These are phyloP conservation scores for Selenia dentaria DNA, from an alignment of 2,888 invertebrate species.

Conservation along the genomic window DNA sequence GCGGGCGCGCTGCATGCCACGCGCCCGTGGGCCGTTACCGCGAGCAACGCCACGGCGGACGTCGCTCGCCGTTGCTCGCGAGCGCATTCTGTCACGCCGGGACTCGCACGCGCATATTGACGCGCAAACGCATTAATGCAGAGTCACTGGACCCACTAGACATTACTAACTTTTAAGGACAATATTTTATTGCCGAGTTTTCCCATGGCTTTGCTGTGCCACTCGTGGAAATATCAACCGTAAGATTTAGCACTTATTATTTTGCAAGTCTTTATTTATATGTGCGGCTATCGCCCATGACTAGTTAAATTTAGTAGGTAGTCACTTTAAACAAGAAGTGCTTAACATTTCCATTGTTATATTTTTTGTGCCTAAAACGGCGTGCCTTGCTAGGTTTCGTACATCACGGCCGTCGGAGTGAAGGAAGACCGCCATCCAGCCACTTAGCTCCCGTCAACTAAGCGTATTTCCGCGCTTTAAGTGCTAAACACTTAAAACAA, in stretches of 20 bases:
- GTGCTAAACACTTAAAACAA: constrained; percentile 67
- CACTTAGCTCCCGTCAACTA: constrained; percentile 76
- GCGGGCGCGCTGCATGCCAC: constrained; percentile 33
- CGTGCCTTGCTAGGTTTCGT: constrained; percentile 40
- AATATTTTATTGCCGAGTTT: constrained; percentile 56
- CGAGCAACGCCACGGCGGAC: constrained; percentile 33
- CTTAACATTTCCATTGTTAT: constrained; percentile 57
- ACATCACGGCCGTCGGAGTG: constrained; percentile 59
- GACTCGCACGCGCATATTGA: constrained; percentile 75
- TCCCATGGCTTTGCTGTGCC: constrained; percentile 46
- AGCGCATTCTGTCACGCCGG: constrained; percentile 78
- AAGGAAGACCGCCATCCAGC: constrained; percentile 69
- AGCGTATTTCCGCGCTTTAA: constrained; percentile 75
- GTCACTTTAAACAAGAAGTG: constrained; percentile 44
- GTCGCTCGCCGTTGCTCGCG: constrained; percentile 34
- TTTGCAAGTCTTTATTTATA: background rate
- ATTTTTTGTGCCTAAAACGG: constrained; percentile 52
- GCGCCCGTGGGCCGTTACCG: constrained; percentile 49
- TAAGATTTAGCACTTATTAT: constrained; percentile 38
- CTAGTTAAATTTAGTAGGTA: constrained; percentile 33
- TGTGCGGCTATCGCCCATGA: constrained; percentile 28
- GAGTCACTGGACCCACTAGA: constrained; percentile 62
- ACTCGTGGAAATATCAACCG: constrained; percentile 37
- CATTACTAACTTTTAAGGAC: constrained; percentile 56
- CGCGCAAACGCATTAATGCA: constrained; percentile 73